These are phyloP conservation scores for Colletes gigas DNA, from an alignment of 1,140 invertebrate genomes.

Conservation along the genomic window DNA sequence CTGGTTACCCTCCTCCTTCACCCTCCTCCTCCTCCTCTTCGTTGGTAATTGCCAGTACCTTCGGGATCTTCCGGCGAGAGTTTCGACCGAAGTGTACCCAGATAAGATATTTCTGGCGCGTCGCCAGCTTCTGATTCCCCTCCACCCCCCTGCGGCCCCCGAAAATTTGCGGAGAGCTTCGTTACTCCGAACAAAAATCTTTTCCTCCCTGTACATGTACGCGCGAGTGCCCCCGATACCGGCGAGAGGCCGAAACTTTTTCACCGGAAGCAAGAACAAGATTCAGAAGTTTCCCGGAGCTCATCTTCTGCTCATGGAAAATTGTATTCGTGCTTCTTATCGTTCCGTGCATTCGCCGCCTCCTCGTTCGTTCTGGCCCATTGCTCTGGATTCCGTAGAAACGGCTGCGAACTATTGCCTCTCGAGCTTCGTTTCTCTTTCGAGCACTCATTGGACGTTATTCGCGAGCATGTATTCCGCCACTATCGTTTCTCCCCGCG, in stretches of 20 bases:
- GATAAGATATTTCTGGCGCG: slow-evolving; percentile 39
- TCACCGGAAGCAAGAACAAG: slow-evolving; percentile 20
- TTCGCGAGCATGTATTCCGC: too few species aligned
- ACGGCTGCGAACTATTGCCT: background rate
- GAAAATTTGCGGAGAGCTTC: slow-evolving; percentile 14
- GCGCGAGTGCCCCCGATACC: background rate
- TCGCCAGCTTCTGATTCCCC: slow-evolving; percentile 27
- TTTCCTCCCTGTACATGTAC: background rate
- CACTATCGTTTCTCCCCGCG: too few species aligned
- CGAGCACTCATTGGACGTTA: too few species aligned
- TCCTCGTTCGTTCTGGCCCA: slow-evolving; percentile 12
- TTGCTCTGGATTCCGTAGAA: background rate
- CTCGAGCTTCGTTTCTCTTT: too few species aligned
- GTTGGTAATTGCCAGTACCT: slow-evolving; percentile 27
- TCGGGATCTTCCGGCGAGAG: slow-evolving; percentile 7
- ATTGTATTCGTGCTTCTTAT: slow-evolving; percentile 35
- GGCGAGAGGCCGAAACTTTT: background rate
- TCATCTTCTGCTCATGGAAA: slow-evolving; percentile 25
- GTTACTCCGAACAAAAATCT: slow-evolving; percentile 13
- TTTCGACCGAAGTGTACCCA: slow-evolving; percentile 8
- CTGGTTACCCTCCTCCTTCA: background rate
- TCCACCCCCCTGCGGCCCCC: too few species aligned
- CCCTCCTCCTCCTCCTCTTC: background rate
- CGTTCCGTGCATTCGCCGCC: background rate
- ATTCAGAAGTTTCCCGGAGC: slow-evolving; percentile 31